These are phyloP conservation scores for Drosophila helvetica DNA, from an alignment of 2,888 invertebrate species.

Conservation along the genomic window DNA sequence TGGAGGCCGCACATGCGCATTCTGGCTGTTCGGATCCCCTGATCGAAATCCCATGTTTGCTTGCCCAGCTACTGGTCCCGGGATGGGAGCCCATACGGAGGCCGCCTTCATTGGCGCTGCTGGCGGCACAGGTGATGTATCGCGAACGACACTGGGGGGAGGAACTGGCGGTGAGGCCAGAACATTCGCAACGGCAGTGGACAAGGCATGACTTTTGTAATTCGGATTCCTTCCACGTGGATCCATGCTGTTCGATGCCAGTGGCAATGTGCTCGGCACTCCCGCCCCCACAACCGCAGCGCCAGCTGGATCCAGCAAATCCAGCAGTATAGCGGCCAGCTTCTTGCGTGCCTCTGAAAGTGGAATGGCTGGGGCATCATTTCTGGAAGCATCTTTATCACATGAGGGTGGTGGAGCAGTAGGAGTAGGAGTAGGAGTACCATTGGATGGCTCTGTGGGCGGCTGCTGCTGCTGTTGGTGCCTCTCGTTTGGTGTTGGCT, in stretches of 20 bases:
- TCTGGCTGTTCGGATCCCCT: background rate
- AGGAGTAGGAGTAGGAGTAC: background rate
- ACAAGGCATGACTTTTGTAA: background rate
- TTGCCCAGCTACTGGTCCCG: background rate
- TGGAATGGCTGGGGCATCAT: background rate
- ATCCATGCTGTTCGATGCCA: conserved; percentile 26
- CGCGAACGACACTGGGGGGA: background rate
- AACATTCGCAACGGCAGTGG: background rate
- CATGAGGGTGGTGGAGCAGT: background rate
- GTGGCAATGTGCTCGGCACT: background rate
- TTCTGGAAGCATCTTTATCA: background rate
- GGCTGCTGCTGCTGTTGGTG: background rate
- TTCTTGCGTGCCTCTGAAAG: conserved; percentile 63
- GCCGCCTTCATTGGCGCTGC: conserved; percentile 12
- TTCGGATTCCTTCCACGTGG: conserved; percentile 32
- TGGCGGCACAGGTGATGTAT: conserved; percentile 18
- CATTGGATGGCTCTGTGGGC: background rate
- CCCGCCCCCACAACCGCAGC: background rate
- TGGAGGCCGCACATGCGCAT: background rate
- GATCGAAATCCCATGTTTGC: background rate
- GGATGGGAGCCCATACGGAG: conserved; percentile 6
- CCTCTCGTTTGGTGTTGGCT: background rate
- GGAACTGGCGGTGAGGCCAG: background rate
- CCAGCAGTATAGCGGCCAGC: conserved; percentile 41
- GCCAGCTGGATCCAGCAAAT: background rate